Conservation (phyloP, 2,797 vertebrate genomes). For the Pantherophis vulpinus region DNA sequence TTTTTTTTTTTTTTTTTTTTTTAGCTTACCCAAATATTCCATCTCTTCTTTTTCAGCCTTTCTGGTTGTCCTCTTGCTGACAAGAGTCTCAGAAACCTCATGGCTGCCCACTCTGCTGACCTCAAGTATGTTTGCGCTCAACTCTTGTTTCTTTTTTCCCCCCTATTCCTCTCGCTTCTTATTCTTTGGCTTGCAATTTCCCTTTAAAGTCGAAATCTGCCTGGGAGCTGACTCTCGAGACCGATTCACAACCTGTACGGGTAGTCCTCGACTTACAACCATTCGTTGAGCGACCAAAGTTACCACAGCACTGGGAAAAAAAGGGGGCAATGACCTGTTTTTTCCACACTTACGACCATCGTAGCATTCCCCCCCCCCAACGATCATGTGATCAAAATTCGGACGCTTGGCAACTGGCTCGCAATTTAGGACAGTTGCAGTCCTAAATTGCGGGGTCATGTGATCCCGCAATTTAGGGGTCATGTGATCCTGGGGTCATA, state of each 20-base stretch:
- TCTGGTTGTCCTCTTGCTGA: conserved; percentile 99
- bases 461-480: neutral
- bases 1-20: conserved; percentile 59
- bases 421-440: neutral
- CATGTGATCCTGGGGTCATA: neutral
- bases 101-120: conserved; percentile 99
- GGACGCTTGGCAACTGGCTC: accelerated
- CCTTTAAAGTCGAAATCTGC: conserved; percentile 23
- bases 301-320: neutral
- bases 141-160: conserved; percentile 45
- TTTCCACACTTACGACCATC: neutral
- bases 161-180: conserved; percentile 28
- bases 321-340: neutral
- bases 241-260: neutral
- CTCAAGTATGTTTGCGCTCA: conserved; percentile 96
- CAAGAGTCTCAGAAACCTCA: conserved; percentile 99
- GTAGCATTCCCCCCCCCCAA: too few species aligned
- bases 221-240: conserved; percentile 23
- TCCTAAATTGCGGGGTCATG: too few species aligned
- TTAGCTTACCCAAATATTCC: conserved; percentile 73
- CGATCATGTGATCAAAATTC: neutral
- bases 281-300: neutral
- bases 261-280: neutral
- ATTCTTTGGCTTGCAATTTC: conserved; percentile 45
- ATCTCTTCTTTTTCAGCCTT: conserved; percentile 91